A percentile compares a stretch with the other conserved stretches of the same genome.
phyloP scores from a whole-genome alignment of 2,113 vertebrate genomes.

The Corythornis cristatus region DNA sequence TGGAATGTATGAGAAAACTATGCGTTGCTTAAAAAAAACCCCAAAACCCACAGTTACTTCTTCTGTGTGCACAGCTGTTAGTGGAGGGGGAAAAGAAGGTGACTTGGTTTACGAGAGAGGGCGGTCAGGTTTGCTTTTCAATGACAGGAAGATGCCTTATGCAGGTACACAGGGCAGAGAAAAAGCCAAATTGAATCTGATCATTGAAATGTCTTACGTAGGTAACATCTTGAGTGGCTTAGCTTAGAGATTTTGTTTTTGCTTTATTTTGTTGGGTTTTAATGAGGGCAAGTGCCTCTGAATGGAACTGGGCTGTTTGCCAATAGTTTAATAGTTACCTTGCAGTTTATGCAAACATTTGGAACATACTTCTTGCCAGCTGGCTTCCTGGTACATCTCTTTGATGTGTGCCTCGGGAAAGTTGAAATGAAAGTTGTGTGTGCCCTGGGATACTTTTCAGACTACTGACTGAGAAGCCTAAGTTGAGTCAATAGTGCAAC shows the following conservation, averaged over 20 bases:
- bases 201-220: not conserved
- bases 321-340: conserved; percentile 51
- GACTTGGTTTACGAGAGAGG: not conserved
- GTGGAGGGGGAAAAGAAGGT: not conserved
- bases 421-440: conserved; percentile 55
- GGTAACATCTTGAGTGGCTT: conserved; percentile 22
- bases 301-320: conserved; percentile 38
- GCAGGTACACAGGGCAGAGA: not conserved
- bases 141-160: not conserved
- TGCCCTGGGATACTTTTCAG: conserved; percentile 56
- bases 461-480: conserved; percentile 41
- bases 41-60: not conserved
- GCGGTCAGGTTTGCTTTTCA: not conserved
- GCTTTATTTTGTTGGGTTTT: conserved; percentile 47
- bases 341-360: conserved; percentile 56
- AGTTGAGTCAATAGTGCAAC: conserved; percentile 27
- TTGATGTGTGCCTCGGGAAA: conserved; percentile 56
- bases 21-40: not conserved
- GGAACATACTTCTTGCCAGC: conserved; percentile 34
- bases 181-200: not conserved
- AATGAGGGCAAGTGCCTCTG: conserved; percentile 42
- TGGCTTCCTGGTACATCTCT: conserved; percentile 34
- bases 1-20: not conserved
- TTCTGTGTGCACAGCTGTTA: not conserved
- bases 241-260: conserved; percentile 34